A percentile compares a stretch with the other conserved stretches of the same genome.
These are phyloP conservation scores for Alethe castanea DNA, from an alignment of 2,113 vertebrate genomes.

Conservation along the genomic window DNA sequence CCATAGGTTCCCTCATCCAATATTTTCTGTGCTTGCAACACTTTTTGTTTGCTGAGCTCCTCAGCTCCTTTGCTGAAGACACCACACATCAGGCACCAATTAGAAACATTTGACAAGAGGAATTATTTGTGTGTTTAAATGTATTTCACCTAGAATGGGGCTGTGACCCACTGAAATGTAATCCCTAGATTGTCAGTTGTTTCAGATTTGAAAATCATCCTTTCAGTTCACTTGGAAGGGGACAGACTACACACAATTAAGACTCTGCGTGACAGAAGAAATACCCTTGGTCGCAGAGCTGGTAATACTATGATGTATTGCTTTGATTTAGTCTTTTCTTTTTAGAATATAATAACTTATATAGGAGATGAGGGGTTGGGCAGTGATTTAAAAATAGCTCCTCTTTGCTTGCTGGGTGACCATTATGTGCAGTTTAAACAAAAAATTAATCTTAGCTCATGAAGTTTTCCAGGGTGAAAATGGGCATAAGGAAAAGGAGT, in stretches of 20 bases:
- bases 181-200: not conserved
- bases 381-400: not conserved
- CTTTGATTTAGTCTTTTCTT: not conserved
- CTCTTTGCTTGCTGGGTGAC: not conserved
- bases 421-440: not conserved
- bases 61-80: not conserved
- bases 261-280: not conserved
- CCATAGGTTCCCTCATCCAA: rapidly evolving
- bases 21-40: not conserved
- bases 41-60: not conserved
- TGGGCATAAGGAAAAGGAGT: not conserved
- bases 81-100: not conserved
- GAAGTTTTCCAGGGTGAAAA: not conserved
- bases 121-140: not conserved
- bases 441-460: not conserved
- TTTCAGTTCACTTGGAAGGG: not conserved
- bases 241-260: not conserved
- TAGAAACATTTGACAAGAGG: not conserved
- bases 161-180: not conserved
- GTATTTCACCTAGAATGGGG: not conserved
- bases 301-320: not conserved
- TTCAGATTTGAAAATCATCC: not conserved
- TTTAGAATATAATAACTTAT: not conserved
- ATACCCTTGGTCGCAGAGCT: not conserved
- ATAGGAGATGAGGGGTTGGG: not conserved